phyloP scores from a whole-genome alignment of 2,888 invertebrate genomes.

The Tetragonisca angustula region DNA sequence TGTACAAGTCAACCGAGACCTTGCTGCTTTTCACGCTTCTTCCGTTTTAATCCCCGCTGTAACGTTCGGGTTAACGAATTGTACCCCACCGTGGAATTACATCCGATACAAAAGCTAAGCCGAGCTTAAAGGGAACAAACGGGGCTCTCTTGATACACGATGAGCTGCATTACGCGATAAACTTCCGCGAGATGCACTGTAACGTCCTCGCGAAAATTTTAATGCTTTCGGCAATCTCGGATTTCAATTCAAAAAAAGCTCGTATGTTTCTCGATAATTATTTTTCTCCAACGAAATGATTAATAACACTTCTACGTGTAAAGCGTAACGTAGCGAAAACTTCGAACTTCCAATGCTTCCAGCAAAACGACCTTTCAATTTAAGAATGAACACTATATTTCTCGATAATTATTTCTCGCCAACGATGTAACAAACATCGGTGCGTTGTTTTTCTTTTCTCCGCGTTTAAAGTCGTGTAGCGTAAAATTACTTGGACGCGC shows the following conservation, averaged over 20 bases:
- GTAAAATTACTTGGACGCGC: background rate
- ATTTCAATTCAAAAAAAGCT: too few relatives aligned
- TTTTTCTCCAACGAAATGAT: too few relatives aligned
- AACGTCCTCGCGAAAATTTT: background rate
- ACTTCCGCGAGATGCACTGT: constrained; percentile 23
- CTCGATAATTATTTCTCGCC: too few relatives aligned
- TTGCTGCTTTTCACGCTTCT: constrained; percentile 19
- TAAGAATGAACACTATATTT: too few relatives aligned
- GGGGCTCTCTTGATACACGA: constrained; percentile 11
- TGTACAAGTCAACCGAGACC: background rate
- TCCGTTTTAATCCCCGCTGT: background rate
- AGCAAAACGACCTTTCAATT: too few relatives aligned
- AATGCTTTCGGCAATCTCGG: background rate
- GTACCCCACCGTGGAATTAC: constrained; percentile 18
- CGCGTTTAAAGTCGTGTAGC: too few relatives aligned
- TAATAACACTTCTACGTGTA: background rate
- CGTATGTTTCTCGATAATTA: too few relatives aligned
- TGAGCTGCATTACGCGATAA: constrained; percentile 20
- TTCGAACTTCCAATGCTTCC: background rate
- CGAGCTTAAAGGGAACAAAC: constrained; percentile 33
- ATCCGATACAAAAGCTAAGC: constrained; percentile 46
- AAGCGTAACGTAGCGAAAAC: constrained; percentile 1
- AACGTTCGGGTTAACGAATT: constrained; percentile 12
- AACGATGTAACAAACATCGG: too few relatives aligned
- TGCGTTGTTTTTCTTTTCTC: background rate